A percentile compares a stretch with the other conserved stretches of the same genome.
Evolutionary conservation across 2,888 invertebrate species (phyloP).

Genomic region (Coleophora flavipennella): DNA sequence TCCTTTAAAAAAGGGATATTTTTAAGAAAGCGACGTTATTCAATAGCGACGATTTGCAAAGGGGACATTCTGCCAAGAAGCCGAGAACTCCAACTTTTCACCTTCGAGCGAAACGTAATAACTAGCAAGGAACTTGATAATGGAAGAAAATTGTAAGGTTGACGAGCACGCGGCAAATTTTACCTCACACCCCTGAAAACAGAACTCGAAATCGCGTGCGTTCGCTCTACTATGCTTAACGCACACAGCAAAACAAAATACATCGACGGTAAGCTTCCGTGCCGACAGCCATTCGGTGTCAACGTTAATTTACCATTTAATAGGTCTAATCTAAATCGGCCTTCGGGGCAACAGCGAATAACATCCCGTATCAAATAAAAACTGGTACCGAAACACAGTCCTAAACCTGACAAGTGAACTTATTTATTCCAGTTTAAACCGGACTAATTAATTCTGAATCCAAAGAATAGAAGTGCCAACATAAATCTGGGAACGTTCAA

Average conservation of each 20-base stretch:
- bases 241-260: constrained; percentile 1
- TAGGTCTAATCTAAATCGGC: constrained; percentile 5
- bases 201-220: background rate
- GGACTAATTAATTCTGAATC: background rate
- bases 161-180: background rate
- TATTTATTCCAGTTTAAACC: background rate
- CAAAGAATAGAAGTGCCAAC: background rate
- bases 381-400: no score
- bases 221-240: background rate
- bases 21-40: no score
- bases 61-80: background rate
- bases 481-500: background rate
- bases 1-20: no score
- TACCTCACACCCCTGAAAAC: background rate
- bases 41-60: no score
- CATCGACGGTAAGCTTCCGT: background rate
- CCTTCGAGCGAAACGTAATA: constrained; percentile 18
- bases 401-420: background rate
- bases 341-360: constrained; percentile 4
- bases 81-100: constrained; percentile 11
- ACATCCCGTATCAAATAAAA: no score
- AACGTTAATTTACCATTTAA: constrained; percentile 7
- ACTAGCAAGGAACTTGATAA: constrained; percentile 14
- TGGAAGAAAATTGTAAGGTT: constrained; percentile 21
- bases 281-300: constrained; percentile 2